Evolutionary conservation across 2,113 vertebrate species (phyloP).

Genomic region (Podilymbus podiceps): DNA sequence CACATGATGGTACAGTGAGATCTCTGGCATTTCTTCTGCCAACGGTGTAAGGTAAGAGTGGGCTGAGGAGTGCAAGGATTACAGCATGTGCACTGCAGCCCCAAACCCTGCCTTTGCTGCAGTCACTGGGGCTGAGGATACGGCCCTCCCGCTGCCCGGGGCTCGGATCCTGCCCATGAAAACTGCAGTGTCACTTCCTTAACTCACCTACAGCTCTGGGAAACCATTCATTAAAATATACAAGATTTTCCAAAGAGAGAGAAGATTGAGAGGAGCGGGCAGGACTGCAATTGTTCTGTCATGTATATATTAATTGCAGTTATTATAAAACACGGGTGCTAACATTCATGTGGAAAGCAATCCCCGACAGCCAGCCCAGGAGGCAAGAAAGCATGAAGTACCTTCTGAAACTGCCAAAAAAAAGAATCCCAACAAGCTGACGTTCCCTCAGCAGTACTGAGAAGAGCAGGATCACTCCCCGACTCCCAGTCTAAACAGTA

Average conservation of each 20-base stretch:
- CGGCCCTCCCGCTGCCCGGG: rapidly evolving
- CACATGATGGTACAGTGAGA: not conserved
- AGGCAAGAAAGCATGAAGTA: not conserved
- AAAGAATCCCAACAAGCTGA: not conserved
- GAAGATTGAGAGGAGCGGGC: not conserved
- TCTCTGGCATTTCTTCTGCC: not conserved
- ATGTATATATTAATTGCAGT: not conserved
- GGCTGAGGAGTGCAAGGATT: not conserved
- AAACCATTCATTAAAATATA: not conserved
- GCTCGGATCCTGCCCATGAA: not conserved
- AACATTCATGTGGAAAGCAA: not conserved
- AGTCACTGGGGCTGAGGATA: not conserved
- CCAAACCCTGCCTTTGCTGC: not conserved
- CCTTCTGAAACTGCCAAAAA: not conserved
- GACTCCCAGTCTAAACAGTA: not conserved
- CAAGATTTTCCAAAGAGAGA: not conserved
- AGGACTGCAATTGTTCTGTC: not conserved
- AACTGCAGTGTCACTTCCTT: not conserved
- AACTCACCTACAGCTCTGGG: not conserved
- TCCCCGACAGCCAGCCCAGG: not conserved
- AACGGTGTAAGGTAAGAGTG: not conserved
- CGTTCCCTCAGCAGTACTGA: not conserved
- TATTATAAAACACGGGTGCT: not conserved
- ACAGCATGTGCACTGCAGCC: not conserved
- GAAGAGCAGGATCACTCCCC: not conserved